Evolutionary conservation across 2,113 vertebrate species (phyloP).

Genomic region (Actinemys pallida): DNA sequence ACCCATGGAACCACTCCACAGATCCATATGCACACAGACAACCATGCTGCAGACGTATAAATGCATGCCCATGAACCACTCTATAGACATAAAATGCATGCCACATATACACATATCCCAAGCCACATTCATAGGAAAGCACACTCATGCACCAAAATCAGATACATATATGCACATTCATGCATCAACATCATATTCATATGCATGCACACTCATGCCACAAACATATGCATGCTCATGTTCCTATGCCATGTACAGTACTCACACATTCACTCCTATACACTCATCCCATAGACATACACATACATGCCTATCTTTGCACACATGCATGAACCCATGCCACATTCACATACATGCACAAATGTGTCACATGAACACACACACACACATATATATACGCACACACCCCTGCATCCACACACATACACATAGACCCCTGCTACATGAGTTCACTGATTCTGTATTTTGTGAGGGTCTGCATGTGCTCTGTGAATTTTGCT

Average conservation of each 20-base stretch:
- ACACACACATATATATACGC: not conserved
- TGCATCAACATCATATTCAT: not conserved
- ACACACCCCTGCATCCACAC: not conserved
- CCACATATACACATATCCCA: not conserved
- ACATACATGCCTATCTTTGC: not conserved
- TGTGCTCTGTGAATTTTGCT: not conserved
- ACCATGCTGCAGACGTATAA: accelerated
- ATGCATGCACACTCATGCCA: not conserved
- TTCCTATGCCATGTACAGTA: not conserved
- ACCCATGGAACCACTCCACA: not conserved
- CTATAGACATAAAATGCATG: not conserved
- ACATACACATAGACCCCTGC: not conserved
- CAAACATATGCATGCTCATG: not conserved
- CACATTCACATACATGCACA: not conserved
- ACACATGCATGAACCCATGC: not conserved
- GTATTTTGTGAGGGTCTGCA: not conserved
- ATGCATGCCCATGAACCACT: not conserved
- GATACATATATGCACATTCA: not conserved
- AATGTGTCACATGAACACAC: not conserved
- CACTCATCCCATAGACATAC: accelerated
- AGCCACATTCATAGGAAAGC: not conserved
- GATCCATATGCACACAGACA: accelerated
- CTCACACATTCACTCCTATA: accelerated
- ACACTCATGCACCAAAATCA: not conserved
- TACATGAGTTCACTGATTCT: not conserved